Evolutionary conservation across 2,888 invertebrate species (phyloP), one percentile per base, ranked within the genome.

Genomic region (Emmelina monodactyla): DNA sequence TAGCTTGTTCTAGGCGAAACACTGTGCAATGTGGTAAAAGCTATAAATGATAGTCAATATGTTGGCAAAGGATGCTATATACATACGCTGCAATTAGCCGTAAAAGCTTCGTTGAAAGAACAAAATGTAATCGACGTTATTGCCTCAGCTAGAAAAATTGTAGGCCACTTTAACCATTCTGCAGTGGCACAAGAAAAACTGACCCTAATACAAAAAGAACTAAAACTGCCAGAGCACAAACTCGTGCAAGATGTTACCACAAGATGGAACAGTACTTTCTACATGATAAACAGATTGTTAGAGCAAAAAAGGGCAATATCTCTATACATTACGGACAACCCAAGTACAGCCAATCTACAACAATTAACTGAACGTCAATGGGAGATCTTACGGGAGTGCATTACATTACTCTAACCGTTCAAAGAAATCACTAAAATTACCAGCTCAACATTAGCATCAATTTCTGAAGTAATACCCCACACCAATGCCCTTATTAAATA

Each of bases 31-130:
- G 22, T 38, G 31, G 32, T 28, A 13, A 38, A 38, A 32, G 40
- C 33, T 10, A 37, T 43, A 22, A 34, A 36, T 14, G 42, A 38
- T 10, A 31, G 31, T 31, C 14, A 32, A 34, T 37, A 36, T 38
- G 32, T 36, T 13, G 38, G 22, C 32, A 33, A 34, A 14, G 34
- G 31, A 11, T 40, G 40, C 40, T 42, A 38, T 32, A 42, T 38
- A 33, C 38, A 42, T 34, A 38, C 37, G n/a, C 13, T 34, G 12
- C 37, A 32, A 14, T 16, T 32, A 16, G 32, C 32, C 15, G 14
- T 37, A 2, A 15, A 37, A 3, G 16, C 13, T 32, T 14, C 37
- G 14, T 39, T 32, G 29, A 38, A 41, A 36, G 11, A 33, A 35
- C 32, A 35, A 19, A 33, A 19, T 9, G 33, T 30, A 14, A 31